phyloP scores from a whole-genome alignment of 2,113 vertebrate genomes.

The Neotragus pygmaeus region DNA sequence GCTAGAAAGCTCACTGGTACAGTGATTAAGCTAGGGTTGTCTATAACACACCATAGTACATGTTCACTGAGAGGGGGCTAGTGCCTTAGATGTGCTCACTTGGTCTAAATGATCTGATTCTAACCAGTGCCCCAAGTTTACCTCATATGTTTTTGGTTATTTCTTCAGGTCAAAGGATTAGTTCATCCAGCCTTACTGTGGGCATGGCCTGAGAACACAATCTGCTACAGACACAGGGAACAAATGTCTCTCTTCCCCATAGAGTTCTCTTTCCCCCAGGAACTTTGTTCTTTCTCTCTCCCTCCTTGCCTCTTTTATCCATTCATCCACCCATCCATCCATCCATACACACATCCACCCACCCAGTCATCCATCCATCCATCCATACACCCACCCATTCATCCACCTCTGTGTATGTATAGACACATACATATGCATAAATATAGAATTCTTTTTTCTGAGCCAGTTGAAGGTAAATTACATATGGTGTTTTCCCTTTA shows the following conservation, averaged over 20 bases:
- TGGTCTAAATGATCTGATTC: not conserved
- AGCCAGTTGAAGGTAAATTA: not conserved
- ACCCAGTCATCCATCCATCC: not conserved
- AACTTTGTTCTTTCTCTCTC: not conserved
- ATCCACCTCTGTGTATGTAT: not conserved
- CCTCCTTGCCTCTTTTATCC: not conserved
- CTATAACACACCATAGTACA: rapidly evolving
- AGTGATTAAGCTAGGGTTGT: not conserved
- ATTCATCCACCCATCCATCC: not conserved
- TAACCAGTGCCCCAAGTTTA: not conserved
- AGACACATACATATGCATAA: not conserved
- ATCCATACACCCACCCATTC: not conserved
- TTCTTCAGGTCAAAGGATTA: not conserved
- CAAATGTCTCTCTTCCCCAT: not conserved
- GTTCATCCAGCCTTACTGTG: not conserved
- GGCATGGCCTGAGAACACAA: not conserved
- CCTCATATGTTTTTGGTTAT: not conserved
- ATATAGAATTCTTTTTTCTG: not conserved
- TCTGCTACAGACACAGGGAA: not conserved
- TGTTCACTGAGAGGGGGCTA: not conserved
- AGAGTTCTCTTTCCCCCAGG: not conserved
- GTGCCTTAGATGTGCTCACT: not conserved
- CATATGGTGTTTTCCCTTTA: not conserved
- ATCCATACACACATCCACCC: too few species aligned
- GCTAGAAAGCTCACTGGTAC: not conserved